Base-by-base conservation (phyloP, 2,797 vertebrate genomes). In the Leuciscus waleckii region DNA sequence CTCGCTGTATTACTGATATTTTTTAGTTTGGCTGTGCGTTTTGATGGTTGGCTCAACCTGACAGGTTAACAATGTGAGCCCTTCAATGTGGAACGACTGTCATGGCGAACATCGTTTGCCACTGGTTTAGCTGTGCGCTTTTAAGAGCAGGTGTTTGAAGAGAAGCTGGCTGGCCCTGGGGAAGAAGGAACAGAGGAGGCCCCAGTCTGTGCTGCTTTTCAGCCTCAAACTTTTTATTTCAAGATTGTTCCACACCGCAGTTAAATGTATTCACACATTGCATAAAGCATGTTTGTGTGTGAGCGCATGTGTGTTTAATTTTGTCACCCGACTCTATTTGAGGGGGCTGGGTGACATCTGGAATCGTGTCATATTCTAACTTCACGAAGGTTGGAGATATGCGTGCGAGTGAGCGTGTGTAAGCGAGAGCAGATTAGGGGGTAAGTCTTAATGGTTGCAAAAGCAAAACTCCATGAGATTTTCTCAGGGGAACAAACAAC, bases 111-210 rank as follows among this genome's bases (percentile, higher is more conserved):
- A 82, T 79, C 81, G 84, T 89, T 86, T 89, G 87, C 81, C 65
- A 85, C 83, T 87, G 86, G 87, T 91, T 91, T 86, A 88, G 89
- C 82, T 71, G 70, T 85, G 71, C 7, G 81, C 86, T 90, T 89
- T 85, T 86, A 84, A 88, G 90, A 90, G 87, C 87, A 91, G 89
- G 90, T 91, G 91, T 92, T 93, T 85, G 90, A 87, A 92, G 83
- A 90, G 86, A 41, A 92, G 90, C 89, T 86, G 63, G 88, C 86
- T 87, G 90, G 88, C 90, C 90, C 58, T 61, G 87, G 80, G 85
- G 89, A 89, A 92, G 87, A 70, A 54, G 32, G 70, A 89, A 87
- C 77, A 85, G 87, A 85, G 84, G 89, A 82, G 82, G 87, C 74
- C 76, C 69, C n/a, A 85, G 85, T 87, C 82, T 90, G 87, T 88